Base-by-base conservation (phyloP, 2,113 vertebrate genomes). In the Datnioides undecimradiatus region DNA sequence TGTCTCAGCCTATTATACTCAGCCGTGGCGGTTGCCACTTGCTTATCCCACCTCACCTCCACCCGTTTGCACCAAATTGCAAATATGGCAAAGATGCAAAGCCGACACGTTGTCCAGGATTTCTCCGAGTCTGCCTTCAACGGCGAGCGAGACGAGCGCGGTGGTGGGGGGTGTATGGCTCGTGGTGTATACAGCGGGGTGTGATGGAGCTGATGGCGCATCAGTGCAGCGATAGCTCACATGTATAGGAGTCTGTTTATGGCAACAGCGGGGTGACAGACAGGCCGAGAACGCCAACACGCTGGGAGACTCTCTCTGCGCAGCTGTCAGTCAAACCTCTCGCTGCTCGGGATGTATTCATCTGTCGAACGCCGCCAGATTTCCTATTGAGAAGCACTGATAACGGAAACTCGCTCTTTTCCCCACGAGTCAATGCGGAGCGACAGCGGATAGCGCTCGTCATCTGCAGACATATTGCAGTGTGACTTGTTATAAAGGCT, bases 311-410 rank as follows among this genome's bases (percentile, higher is more conserved):
- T 55, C 63, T 72, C 31, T 69, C 63, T 58, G 27, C 14, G 33
- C 27, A 4, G 23, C 83, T 57, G 74, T 78, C 79, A 52, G 23
- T 78, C 73, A 86, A 69, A 78, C 1, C 3, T 40, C 62, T 67
- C 62, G 1, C 62, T 19, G 71, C 45, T 84, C 76, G 11, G 29
- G 21, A 66, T 71, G 54, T 25, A 60, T 79, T 82, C 69, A 51
- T 49, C 38, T 38, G 73, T 16, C 29, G 29, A 57, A 17, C 27
- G 1, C 31, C 4, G 60, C 16, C 64, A 45, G 5, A 19, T 46
- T 52, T 63, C 58, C 43, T 23, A 43, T 64, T 41, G 57, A 82
- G 43, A 64, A 27, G 52, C 1, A 6, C 72, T 34, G 45, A 60
- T 66, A 65, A 71, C 36, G n/a, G 60, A 36, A 43, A 29, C 19